Percentiles rank a stretch among this genome's conserved stretches.
phyloP scores from a whole-genome alignment of 2,888 invertebrate genomes.

The Metellina segmentata region DNA sequence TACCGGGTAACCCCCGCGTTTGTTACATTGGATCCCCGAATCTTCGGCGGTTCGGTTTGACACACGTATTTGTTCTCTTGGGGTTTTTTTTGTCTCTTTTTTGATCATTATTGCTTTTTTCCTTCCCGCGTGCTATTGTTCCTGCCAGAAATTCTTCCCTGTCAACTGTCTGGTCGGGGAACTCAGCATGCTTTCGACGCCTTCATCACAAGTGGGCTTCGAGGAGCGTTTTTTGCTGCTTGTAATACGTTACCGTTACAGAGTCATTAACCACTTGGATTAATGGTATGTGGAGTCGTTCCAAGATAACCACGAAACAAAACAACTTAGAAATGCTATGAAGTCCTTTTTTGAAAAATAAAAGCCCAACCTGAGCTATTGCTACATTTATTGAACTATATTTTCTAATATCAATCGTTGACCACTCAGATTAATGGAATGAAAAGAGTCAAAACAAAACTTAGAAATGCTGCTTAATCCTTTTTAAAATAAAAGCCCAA shows the following conservation, averaged over 20 bases:
- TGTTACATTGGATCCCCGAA: slow-evolving; percentile 58
- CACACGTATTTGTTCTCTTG: slow-evolving; percentile 65
- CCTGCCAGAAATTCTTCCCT: slow-evolving; percentile 38
- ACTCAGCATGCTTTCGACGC: slow-evolving; percentile 40
- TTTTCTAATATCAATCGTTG: background rate
- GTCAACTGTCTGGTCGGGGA: slow-evolving; percentile 48
- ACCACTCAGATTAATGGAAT: background rate
- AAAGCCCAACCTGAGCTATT: too few relatives aligned
- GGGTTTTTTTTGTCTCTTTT: slow-evolving; percentile 33
- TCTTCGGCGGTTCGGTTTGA: slow-evolving; percentile 35
- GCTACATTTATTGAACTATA: too few relatives aligned
- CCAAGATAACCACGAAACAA: too few relatives aligned
- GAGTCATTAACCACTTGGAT: background rate
- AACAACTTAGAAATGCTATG: too few relatives aligned
- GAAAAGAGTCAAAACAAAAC: too few relatives aligned
- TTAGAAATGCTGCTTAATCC: too few relatives aligned
- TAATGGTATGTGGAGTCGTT: background rate
- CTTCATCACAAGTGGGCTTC: slow-evolving; percentile 18
- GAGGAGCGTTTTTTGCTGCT: too few relatives aligned
- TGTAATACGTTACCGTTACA: background rate
- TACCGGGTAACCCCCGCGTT: slow-evolving; percentile 63
- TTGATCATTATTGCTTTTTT: slow-evolving; percentile 45
- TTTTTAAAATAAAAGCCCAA: too few relatives aligned
- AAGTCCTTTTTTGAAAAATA: too few relatives aligned
- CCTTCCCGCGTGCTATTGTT: slow-evolving; percentile 23